Evolutionary conservation across 2,888 invertebrate genomes (phyloP), one percentile per base, ranked within the genome.

Genomic region (Pristionchus mayeri): DNA sequence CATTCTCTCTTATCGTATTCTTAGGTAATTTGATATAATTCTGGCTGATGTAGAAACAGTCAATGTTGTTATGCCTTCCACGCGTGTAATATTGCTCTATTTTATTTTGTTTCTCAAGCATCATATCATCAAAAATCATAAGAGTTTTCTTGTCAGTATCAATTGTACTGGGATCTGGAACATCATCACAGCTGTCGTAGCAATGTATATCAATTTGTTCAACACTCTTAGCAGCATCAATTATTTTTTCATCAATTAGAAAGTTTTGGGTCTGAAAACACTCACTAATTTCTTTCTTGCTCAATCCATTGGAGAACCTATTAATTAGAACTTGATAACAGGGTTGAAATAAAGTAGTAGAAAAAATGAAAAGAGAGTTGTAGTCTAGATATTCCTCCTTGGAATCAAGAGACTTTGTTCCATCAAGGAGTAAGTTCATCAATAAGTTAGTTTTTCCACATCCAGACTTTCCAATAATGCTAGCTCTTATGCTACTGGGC

Each of bases 391-490:
- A 89, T 79, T 89, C 87, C 37, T 85, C 85, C 54, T 67, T 84
- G n/a, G n/a, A n/a, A n/a, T 78, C 84, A 34, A 78, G 40, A 71
- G 50, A n/a, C 2, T 50, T 50, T 2, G 2, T 21, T 21, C 40
- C 24, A 84, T 86, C 86, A 21, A 87, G 30, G 0, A 88, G 86
- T 86, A 89, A 88, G 85, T 89, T 89, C 87, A 75, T 75, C 16
- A 75, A 24, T 44, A 88, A 87, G 75, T 88, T 89, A 85, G 88
- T 89, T 67, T 89, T 89, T 71, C 88, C 88, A 87, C 88, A 89
- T 81, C 88, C 88, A 71, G 79, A 79, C 82, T 89, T 89, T 83
- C 88, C 89, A 85, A 89, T 89, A 40, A 89, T 89, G 87, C 89
- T 89, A 34, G 80, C 89, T 89, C 89, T 88, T 75, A 89, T 89